phyloP scores from a whole-genome alignment of 2,113 vertebrate genomes.

The Amblyornis subalaris region DNA sequence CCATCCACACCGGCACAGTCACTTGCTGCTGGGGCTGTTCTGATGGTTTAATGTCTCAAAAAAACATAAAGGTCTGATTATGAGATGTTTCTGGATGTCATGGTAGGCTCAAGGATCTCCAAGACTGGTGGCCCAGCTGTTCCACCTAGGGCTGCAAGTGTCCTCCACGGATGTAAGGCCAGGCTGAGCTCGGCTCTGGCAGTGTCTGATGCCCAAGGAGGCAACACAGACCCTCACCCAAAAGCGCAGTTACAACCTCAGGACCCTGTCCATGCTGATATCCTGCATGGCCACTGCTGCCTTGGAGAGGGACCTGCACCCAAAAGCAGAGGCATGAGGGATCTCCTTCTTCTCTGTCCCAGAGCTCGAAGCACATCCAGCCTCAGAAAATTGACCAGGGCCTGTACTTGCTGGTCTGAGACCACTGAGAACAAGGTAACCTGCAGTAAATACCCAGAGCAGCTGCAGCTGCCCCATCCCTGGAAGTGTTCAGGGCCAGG shows the following conservation, averaged over 20 bases:
- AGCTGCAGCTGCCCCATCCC: not conserved
- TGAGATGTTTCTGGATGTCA: constrained; percentile 3
- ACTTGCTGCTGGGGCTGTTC: not conserved
- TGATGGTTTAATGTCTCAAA: not conserved
- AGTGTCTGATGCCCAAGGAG: not conserved
- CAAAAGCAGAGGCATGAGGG: not conserved
- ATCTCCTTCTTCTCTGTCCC: not conserved
- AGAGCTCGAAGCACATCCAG: not conserved
- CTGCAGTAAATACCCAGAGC: not conserved
- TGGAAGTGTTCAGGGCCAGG: not conserved
- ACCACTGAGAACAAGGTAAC: not conserved
- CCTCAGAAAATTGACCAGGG: not conserved
- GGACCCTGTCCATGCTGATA: not conserved
- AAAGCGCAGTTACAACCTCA: not conserved
- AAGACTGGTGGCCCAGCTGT: not conserved
- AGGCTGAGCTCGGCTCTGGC: not conserved
- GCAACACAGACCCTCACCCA: not conserved
- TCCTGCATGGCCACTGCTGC: not conserved
- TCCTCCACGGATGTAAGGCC: not conserved
- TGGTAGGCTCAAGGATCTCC: not conserved
- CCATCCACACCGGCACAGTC: not conserved
- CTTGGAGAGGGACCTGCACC: not conserved
- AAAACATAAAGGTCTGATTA: not conserved
- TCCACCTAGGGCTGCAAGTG: not conserved
- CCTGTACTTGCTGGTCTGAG: not conserved